phyloP scores from a whole-genome alignment of 2,888 invertebrate genomes.

The Cyrtodaria siliqua region DNA sequence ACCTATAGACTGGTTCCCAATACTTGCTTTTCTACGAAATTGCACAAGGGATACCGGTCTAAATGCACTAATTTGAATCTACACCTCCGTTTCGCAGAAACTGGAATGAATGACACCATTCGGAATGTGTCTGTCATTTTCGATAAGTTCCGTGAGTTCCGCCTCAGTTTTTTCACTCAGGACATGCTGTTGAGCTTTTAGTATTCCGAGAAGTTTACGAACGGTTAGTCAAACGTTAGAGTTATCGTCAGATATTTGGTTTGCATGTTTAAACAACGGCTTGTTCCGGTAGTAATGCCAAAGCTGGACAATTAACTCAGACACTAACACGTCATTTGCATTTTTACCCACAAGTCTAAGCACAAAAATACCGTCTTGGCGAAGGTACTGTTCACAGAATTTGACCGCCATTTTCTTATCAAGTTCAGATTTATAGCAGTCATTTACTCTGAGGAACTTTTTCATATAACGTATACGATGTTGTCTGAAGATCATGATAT shows the following conservation, averaged over 20 bases:
- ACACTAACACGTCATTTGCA: conserved; percentile 85
- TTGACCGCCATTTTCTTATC: conserved; percentile 83
- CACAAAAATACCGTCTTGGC: conserved; percentile 85
- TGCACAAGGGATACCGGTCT: too few species aligned
- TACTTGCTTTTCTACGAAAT: too few species aligned
- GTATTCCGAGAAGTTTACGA: conserved; percentile 75
- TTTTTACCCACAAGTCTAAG: conserved; percentile 85
- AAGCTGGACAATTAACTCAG: conserved; percentile 84
- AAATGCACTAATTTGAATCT: background rate
- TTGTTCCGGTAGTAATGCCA: conserved; percentile 85
- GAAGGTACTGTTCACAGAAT: conserved; percentile 84
- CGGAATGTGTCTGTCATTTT: conserved; percentile 57
- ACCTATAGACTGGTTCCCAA: too few species aligned
- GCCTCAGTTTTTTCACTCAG: conserved; percentile 64
- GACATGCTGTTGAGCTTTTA: conserved; percentile 76
- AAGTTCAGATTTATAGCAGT: conserved; percentile 81
- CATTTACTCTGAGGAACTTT: conserved; percentile 82
- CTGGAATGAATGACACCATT: conserved; percentile 61
- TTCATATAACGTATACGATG: conserved; percentile 82
- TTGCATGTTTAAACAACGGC: conserved; percentile 81
- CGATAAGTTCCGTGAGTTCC: conserved; percentile 60
- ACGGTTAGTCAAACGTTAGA: conserved; percentile 84
- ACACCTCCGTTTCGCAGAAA: conserved; percentile 64
- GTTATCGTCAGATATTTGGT: conserved; percentile 82
- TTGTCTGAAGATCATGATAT: conserved; percentile 82